These are phyloP conservation scores for Oceanodroma tethys DNA, from an alignment of 2,113 vertebrate species.

Conservation along the genomic window DNA sequence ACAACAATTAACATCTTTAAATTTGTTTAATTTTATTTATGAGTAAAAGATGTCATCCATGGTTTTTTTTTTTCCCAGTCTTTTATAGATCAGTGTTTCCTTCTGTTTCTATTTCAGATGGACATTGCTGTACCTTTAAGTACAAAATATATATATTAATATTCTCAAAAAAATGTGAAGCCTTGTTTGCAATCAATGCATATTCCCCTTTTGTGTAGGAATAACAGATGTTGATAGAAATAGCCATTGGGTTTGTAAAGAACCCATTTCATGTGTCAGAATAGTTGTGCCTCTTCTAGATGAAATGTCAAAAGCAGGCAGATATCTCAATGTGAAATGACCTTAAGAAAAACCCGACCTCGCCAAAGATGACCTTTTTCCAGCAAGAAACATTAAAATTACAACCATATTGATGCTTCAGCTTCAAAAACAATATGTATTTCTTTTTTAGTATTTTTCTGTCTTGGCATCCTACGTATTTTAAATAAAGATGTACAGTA, in stretches of 20 bases:
- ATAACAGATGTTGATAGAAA: slow-evolving; percentile 75
- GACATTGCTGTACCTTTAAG: slow-evolving; percentile 50
- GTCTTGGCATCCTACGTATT: slow-evolving; percentile 53
- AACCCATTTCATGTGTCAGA: slow-evolving; percentile 77
- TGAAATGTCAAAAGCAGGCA: slow-evolving; percentile 74
- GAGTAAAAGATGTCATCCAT: neutral
- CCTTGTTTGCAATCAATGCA: slow-evolving; percentile 66
- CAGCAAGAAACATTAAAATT: slow-evolving; percentile 74
- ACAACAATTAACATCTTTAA: neutral
- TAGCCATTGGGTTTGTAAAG: slow-evolving; percentile 74
- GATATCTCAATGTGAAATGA: slow-evolving; percentile 74
- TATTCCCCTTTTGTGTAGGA: slow-evolving; percentile 65
- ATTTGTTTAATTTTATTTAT: neutral
- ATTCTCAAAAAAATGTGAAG: neutral
- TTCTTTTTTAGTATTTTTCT: slow-evolving; percentile 34
- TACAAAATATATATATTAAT: slow-evolving; percentile 29
- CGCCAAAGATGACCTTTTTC: slow-evolving; percentile 74
- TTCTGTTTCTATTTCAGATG: neutral
- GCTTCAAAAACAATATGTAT: slow-evolving; percentile 70
- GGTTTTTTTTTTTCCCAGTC: neutral
- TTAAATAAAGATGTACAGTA: slow-evolving; percentile 63
- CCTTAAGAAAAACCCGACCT: slow-evolving; percentile 75
- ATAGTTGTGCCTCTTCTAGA: slow-evolving; percentile 69
- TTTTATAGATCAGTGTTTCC: neutral
- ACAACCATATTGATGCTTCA: slow-evolving; percentile 71